phyloP scores from a whole-genome alignment of 2,113 vertebrate genomes.

The Alaudala cheleensis region DNA sequence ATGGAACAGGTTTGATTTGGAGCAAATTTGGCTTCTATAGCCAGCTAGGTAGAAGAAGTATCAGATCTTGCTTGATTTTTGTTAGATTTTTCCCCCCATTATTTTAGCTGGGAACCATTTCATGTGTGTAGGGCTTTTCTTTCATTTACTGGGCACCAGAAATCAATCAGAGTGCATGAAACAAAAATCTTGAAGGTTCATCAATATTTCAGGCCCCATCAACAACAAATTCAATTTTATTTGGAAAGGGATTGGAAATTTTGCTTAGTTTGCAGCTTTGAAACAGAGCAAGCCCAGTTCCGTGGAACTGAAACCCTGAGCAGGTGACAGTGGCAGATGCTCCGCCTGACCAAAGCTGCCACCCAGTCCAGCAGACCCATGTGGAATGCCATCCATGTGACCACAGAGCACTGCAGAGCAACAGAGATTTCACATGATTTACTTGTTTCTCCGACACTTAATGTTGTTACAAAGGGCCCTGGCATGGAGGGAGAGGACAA shows the following conservation, averaged over 20 bases:
- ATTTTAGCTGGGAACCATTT: neutral
- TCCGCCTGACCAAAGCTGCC: neutral
- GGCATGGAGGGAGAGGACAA: rapidly evolving
- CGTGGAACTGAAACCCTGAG: neutral
- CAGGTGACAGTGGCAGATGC: neutral
- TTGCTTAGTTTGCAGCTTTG: neutral
- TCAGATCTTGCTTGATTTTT: neutral
- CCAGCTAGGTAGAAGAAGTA: neutral
- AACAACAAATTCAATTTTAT: neutral
- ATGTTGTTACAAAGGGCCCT: neutral
- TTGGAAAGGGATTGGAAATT: neutral
- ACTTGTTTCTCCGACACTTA: neutral
- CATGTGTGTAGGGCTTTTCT: neutral
- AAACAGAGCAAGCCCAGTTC: neutral
- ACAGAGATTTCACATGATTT: neutral
- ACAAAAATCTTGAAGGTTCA: neutral
- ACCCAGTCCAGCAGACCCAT: neutral
- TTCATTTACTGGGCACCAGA: neutral
- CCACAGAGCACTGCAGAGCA: neutral
- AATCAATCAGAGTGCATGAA: neutral
- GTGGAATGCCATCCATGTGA: rapidly evolving
- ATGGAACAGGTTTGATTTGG: neutral
- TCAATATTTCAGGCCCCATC: neutral
- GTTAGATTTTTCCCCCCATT: neutral
- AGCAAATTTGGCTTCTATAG: neutral